These are phyloP conservation scores for Carterocephalus palaemon DNA, from an alignment of 2,888 invertebrate genomes.

Conservation along the genomic window DNA sequence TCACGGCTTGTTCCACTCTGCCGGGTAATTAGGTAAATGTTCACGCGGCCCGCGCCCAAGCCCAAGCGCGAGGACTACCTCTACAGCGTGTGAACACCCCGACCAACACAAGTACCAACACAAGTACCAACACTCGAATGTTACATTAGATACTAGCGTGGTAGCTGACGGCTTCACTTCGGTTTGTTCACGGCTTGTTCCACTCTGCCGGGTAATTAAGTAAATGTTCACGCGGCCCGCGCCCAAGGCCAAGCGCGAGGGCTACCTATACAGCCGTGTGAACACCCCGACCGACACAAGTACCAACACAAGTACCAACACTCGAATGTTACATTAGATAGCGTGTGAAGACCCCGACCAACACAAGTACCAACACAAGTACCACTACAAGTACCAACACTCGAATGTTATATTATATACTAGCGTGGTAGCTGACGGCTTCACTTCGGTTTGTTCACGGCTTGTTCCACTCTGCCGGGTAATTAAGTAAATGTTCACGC, in stretches of 20 bases:
- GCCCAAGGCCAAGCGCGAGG: conserved; percentile 86
- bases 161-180: no score
- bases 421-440: conserved; percentile 3
- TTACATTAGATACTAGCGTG: conserved; percentile 5
- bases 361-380: not conserved
- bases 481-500: no score
- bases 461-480: no score
- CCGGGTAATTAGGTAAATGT: no score
- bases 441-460: no score
- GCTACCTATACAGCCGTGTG: conserved; percentile 92
- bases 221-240: conserved; percentile 91
- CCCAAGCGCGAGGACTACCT: conserved; percentile 88
- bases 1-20: no score
- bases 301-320: no score
- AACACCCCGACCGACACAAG: conserved; percentile 33
- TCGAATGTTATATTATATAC: conserved; percentile 4
- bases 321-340: conserved; percentile 41
- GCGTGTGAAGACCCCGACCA: conserved; percentile 79
- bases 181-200: no score
- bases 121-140: not conserved
- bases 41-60: conserved; percentile 89
- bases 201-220: no score
- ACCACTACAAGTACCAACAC: no score
- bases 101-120: not conserved
- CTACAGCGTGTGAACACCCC: conserved; percentile 85